A percentile compares a stretch with the other conserved stretches of the same genome.
These are phyloP conservation scores for Ceratina calcarata DNA, from an alignment of 1,140 invertebrate species.

Conservation along the genomic window DNA sequence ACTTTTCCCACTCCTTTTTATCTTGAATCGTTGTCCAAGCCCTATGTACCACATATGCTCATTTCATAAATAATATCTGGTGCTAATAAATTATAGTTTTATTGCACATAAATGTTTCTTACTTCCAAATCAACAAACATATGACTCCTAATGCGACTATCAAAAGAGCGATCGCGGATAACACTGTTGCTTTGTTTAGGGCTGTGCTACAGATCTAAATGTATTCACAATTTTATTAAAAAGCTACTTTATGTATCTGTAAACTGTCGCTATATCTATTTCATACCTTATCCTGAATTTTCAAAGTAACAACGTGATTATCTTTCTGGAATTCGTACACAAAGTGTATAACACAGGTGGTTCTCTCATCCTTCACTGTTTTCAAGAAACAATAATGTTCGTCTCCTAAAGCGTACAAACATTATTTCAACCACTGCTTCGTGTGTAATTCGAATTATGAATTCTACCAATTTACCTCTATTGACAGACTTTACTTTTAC, in stretches of 20 bases:
- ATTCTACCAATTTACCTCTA: conserved; percentile 24
- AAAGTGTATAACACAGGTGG: conserved; percentile 57
- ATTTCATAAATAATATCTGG: not conserved
- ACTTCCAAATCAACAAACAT: conserved; percentile 53
- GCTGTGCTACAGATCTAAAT: conserved; percentile 30
- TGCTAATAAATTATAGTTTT: not conserved
- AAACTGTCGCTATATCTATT: not conserved
- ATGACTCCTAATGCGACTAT: conserved; percentile 9
- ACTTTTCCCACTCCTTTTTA: conserved; percentile 62
- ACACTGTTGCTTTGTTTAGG: conserved; percentile 10
- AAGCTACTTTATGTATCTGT: too few species aligned
- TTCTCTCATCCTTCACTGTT: conserved; percentile 37
- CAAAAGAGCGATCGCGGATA: not conserved
- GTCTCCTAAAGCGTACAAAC: conserved; percentile 26
- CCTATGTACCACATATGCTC: conserved; percentile 2
- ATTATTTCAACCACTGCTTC: too few species aligned
- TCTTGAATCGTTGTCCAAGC: conserved; percentile 50
- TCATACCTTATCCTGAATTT: conserved; percentile 61
- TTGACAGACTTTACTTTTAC: conserved; percentile 51
- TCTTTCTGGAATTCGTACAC: conserved; percentile 63
- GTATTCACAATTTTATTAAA: not conserved
- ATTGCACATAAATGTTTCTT: conserved; percentile 1
- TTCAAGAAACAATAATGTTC: conserved; percentile 65
- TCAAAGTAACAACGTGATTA: conserved; percentile 52
- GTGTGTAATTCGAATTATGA: too few species aligned